Conservation (phyloP, 1,140 invertebrate species). For the Drosophila ironensis region DNA sequence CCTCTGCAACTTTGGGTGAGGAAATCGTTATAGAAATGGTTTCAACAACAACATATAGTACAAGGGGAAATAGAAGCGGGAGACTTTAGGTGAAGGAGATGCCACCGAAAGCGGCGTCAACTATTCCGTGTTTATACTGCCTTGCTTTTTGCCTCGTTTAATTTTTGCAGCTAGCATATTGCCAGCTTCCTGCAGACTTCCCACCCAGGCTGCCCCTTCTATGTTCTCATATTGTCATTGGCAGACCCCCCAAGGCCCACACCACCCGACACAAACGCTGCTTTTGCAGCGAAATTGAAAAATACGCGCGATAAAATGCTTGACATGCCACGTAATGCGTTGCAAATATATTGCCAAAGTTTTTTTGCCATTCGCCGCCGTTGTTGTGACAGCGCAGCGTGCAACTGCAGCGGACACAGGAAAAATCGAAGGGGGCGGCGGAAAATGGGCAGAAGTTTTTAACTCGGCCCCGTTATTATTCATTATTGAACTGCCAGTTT, state of each 20-base stretch:
- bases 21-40: background rate
- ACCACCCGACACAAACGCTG: too few relatives aligned
- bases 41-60: background rate
- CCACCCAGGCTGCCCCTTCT: background rate
- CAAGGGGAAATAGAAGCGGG: too few relatives aligned
- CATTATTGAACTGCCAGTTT: conserved; percentile 79
- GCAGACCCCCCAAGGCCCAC: conserved; percentile 26
- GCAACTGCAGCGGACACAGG: conserved; percentile 21
- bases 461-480: conserved; percentile 74
- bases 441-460: conserved; percentile 51
- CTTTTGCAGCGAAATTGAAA: conserved; percentile 64
- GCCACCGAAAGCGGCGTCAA: conserved; percentile 33
- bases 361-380: conserved; percentile 40
- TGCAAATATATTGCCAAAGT: conserved; percentile 79
- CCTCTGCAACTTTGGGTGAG: background rate
- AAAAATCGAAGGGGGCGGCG: background rate
- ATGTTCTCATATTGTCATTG: conserved; percentile 44
- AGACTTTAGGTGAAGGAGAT: conserved; percentile 21
- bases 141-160: conserved; percentile 45
- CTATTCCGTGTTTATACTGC: conserved; percentile 33
- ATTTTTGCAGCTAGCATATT: conserved; percentile 71
- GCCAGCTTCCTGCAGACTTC: conserved; percentile 9
- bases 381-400: conserved; percentile 71
- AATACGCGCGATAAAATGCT: conserved; percentile 80
- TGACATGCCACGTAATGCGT: conserved; percentile 80